Conservation (phyloP, 1,140 invertebrate genomes). For the Drosophila baimaii region DNA sequence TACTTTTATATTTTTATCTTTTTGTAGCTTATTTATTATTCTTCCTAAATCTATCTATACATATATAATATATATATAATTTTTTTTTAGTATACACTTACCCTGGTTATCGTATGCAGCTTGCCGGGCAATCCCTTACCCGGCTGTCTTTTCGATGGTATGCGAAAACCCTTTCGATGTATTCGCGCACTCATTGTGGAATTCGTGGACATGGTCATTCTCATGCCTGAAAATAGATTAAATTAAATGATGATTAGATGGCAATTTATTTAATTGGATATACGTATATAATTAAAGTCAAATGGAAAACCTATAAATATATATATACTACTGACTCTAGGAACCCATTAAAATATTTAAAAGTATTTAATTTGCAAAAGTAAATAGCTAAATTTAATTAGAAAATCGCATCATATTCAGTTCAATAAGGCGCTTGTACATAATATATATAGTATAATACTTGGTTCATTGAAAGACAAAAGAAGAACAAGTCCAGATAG, state of each 20-base stretch:
- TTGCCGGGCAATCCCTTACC: conserved; percentile 86
- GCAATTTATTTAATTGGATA: not conserved
- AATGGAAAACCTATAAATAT: no score
- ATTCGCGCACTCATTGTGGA: conserved; percentile 87
- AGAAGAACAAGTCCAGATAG: conserved; percentile 15
- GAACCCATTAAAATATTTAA: not conserved
- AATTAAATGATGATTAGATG: conserved; percentile 16
- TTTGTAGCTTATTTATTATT: no score
- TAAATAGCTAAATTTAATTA: no score
- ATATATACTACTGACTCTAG: no score
- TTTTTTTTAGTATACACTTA: conserved; percentile 29
- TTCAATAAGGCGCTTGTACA: not conserved
- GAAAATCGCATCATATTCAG: not conserved
- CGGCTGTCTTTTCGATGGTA: conserved; percentile 85
- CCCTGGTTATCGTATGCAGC: conserved; percentile 82
- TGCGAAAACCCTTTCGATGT: conserved; percentile 86
- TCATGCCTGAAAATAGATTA: conserved; percentile 85
- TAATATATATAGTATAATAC: not conserved
- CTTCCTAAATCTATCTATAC: not conserved
- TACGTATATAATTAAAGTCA: not conserved
- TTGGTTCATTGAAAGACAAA: conserved; percentile 25
- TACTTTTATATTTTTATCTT: no score
- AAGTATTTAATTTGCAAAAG: not conserved
- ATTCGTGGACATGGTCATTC: conserved; percentile 89
- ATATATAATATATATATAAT: not conserved